A percentile compares a stretch with the other conserved stretches of the same genome.
phyloP scores from a whole-genome alignment of 2,797 vertebrate species.

The Melanotaenia boesemani region DNA sequence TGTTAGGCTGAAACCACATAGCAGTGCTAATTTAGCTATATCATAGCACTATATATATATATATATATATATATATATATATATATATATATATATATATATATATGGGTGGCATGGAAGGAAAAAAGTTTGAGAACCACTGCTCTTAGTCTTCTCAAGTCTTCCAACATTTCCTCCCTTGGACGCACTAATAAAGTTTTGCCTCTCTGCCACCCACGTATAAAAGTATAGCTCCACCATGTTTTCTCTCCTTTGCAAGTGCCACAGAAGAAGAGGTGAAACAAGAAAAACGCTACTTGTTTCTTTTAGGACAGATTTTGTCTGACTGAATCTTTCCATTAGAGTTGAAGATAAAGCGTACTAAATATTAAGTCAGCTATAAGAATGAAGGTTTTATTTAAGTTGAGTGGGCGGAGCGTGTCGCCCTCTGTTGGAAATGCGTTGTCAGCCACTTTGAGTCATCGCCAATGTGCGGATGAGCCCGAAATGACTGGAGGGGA shows the following conservation, averaged over 20 bases:
- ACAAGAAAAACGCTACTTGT: neutral
- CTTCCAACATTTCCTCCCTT: too few relatives aligned
- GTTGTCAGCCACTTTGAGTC: conserved; percentile 14
- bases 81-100: too few relatives aligned
- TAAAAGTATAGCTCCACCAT: too few relatives aligned
- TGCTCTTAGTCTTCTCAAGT: too few relatives aligned
- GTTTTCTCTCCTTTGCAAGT: neutral
- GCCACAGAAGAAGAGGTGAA: neutral
- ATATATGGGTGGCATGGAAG: too few relatives aligned
- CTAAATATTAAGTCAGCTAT: neutral
- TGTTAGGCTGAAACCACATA: too few relatives aligned
- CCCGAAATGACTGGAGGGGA: conserved; percentile 17
- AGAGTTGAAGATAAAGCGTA: neutral
- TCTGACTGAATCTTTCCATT: neutral
- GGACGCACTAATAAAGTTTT: too few relatives aligned
- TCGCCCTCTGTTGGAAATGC: neutral
- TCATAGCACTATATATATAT: too few relatives aligned
- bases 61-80: too few relatives aligned
- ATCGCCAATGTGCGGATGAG: conserved; percentile 20
- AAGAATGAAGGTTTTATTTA: conserved; percentile 17
- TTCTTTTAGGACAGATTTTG: neutral
- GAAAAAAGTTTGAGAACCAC: too few relatives aligned
- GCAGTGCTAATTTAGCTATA: too few relatives aligned
- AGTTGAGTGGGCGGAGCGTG: neutral
- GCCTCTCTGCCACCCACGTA: too few relatives aligned